These are phyloP conservation scores for Drosophila takahashii DNA, from an alignment of 1,140 invertebrate genomes.

Conservation along the genomic window DNA sequence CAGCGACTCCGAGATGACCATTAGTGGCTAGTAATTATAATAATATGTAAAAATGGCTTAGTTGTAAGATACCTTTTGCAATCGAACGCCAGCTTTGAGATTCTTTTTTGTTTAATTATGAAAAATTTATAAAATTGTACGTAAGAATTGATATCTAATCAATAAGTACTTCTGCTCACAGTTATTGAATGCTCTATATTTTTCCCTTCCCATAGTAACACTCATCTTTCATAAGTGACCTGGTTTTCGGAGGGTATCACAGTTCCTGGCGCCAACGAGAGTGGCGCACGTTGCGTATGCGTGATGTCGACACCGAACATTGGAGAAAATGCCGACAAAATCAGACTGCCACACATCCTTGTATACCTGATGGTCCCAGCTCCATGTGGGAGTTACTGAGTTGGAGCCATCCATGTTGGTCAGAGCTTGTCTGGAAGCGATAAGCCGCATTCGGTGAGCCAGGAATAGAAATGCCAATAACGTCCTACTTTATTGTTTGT, in stretches of 20 bases:
- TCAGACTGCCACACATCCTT: slow-evolving; percentile 3
- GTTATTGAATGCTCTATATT: too few species aligned
- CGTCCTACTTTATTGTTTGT: slow-evolving; percentile 28
- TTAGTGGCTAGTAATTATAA: background rate
- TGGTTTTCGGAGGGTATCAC: slow-evolving; percentile 19
- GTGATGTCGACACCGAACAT: slow-evolving; percentile 27
- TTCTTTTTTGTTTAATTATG: too few species aligned
- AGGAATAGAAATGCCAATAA: background rate
- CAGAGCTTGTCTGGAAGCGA: slow-evolving; percentile 23
- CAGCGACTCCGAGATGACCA: slow-evolving; percentile 18
- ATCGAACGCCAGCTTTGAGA: background rate
- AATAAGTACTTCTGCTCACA: too few species aligned
- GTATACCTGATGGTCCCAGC: slow-evolving; percentile 14
- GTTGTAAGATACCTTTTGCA: too few species aligned
- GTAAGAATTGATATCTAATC: too few species aligned
- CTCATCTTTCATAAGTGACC: background rate
- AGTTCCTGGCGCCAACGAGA: background rate
- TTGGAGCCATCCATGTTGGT: background rate
- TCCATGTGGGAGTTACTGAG: slow-evolving; percentile 1
- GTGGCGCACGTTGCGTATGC: slow-evolving; percentile 15
- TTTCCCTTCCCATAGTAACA: background rate
- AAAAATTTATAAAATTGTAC: too few species aligned
- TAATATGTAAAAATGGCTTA: background rate
- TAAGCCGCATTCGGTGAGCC: slow-evolving; percentile 19
- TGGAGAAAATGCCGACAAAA: background rate